Evolutionary conservation across 37 sponge, comb jelly and placozoan species (phyloP).

Genomic region (Hexactinellida sp.): DNA sequence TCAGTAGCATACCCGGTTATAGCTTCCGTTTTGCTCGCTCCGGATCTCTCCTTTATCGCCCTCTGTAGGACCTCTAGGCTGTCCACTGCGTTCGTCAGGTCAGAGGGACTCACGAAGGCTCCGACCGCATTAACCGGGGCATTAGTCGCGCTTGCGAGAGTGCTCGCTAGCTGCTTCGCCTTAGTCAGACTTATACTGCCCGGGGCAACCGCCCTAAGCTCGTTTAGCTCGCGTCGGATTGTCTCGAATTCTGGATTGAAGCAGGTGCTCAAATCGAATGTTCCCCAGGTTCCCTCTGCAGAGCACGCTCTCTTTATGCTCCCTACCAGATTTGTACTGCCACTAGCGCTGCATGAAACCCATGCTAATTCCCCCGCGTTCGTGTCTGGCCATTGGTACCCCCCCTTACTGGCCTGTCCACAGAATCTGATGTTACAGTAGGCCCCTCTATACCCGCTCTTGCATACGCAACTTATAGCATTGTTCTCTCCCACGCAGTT

Average conservation of each 20-base stretch:
- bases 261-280: background rate
- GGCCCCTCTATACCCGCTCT: background rate
- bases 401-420: background rate
- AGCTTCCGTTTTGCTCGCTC: background rate
- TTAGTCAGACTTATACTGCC: background rate
- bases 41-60: background rate
- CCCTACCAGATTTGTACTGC: background rate
- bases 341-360: background rate
- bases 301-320: background rate
- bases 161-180: background rate
- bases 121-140: background rate
- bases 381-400: background rate
- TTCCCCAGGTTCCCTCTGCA: background rate
- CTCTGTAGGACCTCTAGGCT: background rate
- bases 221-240: background rate
- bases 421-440: background rate
- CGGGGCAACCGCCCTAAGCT: background rate
- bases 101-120: background rate
- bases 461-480: background rate
- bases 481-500: background rate
- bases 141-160: background rate
- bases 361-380: background rate
- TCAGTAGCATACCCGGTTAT: background rate
- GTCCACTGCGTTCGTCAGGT: background rate
- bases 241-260: background rate